Evolutionary conservation across 2,888 invertebrate species (phyloP).

Genomic region (Hirtodrosophila confusa): DNA sequence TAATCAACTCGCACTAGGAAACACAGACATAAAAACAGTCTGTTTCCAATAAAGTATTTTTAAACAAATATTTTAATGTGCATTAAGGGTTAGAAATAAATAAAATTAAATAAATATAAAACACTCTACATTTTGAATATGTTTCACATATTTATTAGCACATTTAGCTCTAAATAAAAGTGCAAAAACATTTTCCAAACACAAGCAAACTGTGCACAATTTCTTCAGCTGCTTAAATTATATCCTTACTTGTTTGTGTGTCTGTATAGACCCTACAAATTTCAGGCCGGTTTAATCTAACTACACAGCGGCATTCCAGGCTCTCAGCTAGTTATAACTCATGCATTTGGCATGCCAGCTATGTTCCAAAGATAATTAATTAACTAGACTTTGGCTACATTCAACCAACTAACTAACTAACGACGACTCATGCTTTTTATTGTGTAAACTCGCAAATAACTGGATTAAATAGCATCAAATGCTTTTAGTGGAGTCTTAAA

Average conservation of each 20-base stretch:
- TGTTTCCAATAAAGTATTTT: no score
- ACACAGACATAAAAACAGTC: no score
- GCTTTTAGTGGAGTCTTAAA: conserved; percentile 73
- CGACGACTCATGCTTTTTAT: conserved; percentile 68
- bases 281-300: conserved; percentile 14
- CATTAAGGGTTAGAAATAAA: no score
- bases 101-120: no score
- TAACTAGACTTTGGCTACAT: conserved; percentile 69
- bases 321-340: conserved; percentile 35
- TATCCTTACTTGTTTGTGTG: neutral
- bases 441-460: conserved; percentile 80
- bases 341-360: conserved; percentile 56
- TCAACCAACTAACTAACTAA: conserved; percentile 49
- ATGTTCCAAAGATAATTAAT: conserved; percentile 68
- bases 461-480: conserved; percentile 78
- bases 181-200: no score
- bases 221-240: conserved; percentile 5
- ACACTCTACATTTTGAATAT: no score
- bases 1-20: no score
- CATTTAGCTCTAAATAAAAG: no score
- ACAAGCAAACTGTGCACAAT: conserved; percentile 17
- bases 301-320: conserved; percentile 23
- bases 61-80: no score
- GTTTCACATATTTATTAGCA: no score
- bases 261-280: conserved; percentile 1